A percentile compares a stretch with the other conserved stretches of the same genome.
phyloP scores from a whole-genome alignment of 2,113 vertebrate genomes.

The Aspiorhynchus laticeps region DNA sequence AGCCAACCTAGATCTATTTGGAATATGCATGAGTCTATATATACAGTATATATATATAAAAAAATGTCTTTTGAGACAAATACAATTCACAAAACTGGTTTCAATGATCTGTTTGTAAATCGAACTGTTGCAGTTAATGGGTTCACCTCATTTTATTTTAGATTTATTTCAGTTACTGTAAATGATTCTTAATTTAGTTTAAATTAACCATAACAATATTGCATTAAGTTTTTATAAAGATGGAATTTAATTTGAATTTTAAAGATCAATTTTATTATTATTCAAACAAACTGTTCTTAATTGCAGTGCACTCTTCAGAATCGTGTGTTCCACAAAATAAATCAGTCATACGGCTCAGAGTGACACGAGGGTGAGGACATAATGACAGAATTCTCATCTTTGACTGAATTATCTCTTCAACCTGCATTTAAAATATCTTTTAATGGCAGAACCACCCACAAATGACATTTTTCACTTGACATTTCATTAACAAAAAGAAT shows the following conservation, averaged over 20 bases:
- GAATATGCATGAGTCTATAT: background rate
- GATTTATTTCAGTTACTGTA: background rate
- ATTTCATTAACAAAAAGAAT: background rate
- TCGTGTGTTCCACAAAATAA: background rate
- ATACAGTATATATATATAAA: too few relatives aligned
- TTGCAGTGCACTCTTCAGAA: background rate
- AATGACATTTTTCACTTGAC: slow-evolving; percentile 9
- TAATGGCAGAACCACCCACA: slow-evolving; percentile 1
- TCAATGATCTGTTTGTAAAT: background rate
- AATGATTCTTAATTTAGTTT: background rate
- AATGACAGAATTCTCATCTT: background rate
- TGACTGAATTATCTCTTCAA: background rate
- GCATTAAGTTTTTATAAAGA: background rate
- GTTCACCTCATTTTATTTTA: background rate
- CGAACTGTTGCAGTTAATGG: background rate
- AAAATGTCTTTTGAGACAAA: background rate
- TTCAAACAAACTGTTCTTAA: background rate
- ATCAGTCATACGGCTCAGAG: background rate
- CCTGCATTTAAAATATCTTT: background rate
- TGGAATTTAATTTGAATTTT: background rate
- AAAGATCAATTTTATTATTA: background rate
- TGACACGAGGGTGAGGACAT: background rate
- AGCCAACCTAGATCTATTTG: background rate
- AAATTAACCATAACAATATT: background rate
- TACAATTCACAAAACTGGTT: background rate